phyloP scores from a whole-genome alignment of 2,113 vertebrate species.

The Hoplias malabaricus region DNA sequence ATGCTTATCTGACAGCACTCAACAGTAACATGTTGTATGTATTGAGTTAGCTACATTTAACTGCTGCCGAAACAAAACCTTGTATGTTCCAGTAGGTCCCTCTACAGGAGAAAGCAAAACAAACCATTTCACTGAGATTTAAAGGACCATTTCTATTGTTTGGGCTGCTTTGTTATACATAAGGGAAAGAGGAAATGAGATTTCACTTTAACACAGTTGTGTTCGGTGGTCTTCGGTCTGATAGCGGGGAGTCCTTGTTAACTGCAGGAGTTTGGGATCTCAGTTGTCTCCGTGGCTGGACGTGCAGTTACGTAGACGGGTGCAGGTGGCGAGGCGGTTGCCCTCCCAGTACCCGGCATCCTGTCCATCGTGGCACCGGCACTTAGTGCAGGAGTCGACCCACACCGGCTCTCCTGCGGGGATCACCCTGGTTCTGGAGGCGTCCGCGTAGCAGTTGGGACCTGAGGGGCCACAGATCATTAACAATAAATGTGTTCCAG shows the following conservation, averaged over 20 bases:
- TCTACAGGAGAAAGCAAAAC: too few relatives aligned
- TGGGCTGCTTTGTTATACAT: too few relatives aligned
- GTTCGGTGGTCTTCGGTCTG: background rate
- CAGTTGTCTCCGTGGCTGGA: conserved; percentile 56
- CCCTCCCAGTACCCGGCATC: conserved; percentile 84
- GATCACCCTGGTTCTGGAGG: conserved; percentile 70
- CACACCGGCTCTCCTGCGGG: conserved; percentile 75
- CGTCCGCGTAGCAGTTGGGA: conserved; percentile 79
- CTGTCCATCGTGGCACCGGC: conserved; percentile 79
- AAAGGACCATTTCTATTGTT: too few relatives aligned
- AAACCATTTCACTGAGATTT: too few relatives aligned
- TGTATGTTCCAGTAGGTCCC: too few relatives aligned
- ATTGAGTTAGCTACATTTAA: too few relatives aligned
- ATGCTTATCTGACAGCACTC: too few relatives aligned
- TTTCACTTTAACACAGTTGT: background rate
- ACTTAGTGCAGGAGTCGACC: conserved; percentile 81
- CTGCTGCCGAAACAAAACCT: too few relatives aligned
- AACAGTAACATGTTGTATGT: too few relatives aligned
- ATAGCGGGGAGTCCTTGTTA: background rate
- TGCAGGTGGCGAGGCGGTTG: conserved; percentile 79
- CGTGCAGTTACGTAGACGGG: conserved; percentile 71
- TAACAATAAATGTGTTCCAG: background rate
- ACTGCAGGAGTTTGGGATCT: conserved; percentile 22
- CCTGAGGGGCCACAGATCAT: conserved; percentile 60
- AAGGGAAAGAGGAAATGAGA: too few relatives aligned